Evolutionary conservation across 2,888 invertebrate species (phyloP), one percentile per base, ranked within the genome.

Genomic region (Nomada fucata): DNA sequence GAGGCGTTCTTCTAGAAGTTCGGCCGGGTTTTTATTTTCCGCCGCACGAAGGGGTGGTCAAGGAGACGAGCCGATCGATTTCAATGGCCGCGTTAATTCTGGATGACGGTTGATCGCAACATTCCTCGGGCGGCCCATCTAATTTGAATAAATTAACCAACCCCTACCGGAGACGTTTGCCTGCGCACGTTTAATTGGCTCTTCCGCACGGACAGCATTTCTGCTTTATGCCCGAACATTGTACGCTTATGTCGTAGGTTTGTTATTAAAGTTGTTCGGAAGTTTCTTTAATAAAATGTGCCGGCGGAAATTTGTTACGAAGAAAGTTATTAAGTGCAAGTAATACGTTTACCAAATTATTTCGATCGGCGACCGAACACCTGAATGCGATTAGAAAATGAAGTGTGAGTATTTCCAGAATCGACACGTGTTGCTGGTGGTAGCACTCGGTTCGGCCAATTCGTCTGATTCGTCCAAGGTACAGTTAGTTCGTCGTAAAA

Each of bases 11-110:
- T 72, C 83, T 76, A 53, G 65, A 80, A 76, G 60, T 81, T 79
- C 64, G 52, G 70, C 59, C 77, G 64, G 76, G 77, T 74, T 85
- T 78, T 83, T 83, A 76, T 74, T 82, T 71, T 74, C 59, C 76
- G 64, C 15, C 77, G 59, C 42, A 63, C 72, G 79, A 68, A 80
- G 73, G 79, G 76, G 65, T 72, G 71, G 78, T 60, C 73, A 44
- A 72, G 77, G 60, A 61, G 55, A 55, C 67, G 53, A 67, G 52
- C 57, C 77, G 81, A 86, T 87, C 82, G 84, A 85, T 85, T 84
- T 81, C 80, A 80, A 64, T 78, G 67, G 72, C 70, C 64, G 53
- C 61, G 67, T 57, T 78, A 68, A 72, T 77, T 75, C 76, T 76
- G 68, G 42, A 63, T 23, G 74, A 82, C 79, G 60, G 82, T 70